Base-by-base conservation (phyloP, 2,888 invertebrate genomes). In the Chironomus tentans region DNA sequence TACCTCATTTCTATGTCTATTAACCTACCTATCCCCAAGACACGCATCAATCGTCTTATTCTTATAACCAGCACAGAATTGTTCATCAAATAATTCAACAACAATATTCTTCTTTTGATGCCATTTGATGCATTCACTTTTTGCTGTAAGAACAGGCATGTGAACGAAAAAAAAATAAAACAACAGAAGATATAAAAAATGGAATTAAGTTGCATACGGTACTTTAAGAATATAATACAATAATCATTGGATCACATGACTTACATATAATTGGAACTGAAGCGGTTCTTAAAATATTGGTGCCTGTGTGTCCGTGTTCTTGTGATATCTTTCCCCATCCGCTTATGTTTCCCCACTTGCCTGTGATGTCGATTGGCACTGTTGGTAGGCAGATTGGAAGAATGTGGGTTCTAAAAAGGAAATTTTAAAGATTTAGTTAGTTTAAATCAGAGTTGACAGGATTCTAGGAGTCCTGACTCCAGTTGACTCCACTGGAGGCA, bases 291-390 rank as follows among this genome's bases (percentile, higher is more conserved):
- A 94, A 84, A 78, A 92, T 85, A 80, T 93, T 92, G 0, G 94
- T 94, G 6, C 94, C 94, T 13, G 91, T 91, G 78, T 92, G 91
- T 0, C 90, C 89, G 77, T 87, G 87, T 65, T 88, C 88, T 0
- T 90, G 86, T 78, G 91, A 91, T 0, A 92, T 91, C 82, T 93
- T 93, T 1, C 93, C 93, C 93, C 93, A 94, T 0, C 93, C 65
- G 0, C 93, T 93, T 0, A 93, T 92, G 0, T 24, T 48, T 0
- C 88, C 91, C 77, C 86, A 86, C 77, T 87, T 84, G 0, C 89
- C 89, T 68, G 84, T 82, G 70, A 87, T 79, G 21, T 83, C 80
- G 48, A 87, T 82, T 15, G 82, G 82, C 74, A 80, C 79, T 7
- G 87, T 86, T 0, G 94, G 94, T 65, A 94, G 85, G 80, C 94